A percentile compares a stretch with the other conserved stretches of the same genome.
Conservation (phyloP, 2,797 vertebrate genomes). For the Harpagifer antarcticus region DNA sequence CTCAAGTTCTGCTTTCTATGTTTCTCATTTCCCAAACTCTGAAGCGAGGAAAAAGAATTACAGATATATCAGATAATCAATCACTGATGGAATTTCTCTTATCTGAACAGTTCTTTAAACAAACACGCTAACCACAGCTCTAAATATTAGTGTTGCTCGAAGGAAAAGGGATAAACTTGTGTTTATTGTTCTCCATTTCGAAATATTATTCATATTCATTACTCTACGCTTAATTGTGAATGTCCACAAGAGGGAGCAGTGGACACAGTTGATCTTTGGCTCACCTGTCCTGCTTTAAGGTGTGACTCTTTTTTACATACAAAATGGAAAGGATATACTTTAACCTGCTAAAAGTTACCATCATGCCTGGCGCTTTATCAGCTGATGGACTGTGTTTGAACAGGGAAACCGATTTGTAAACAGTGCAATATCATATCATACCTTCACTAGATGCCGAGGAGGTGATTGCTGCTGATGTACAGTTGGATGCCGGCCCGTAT, state of each 20-base stretch:
- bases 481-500: constrained; percentile 40
- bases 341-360: background rate
- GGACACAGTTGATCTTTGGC: constrained; percentile 51
- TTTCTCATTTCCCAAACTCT: constrained; percentile 48
- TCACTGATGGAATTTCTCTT: constrained; percentile 43
- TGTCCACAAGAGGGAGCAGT: constrained; percentile 72
- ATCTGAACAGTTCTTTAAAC: constrained; percentile 29
- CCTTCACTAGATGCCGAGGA: constrained; percentile 17
- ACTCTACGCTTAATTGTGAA: background rate
- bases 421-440: constrained; percentile 19
- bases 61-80: constrained; percentile 46
- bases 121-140: constrained; percentile 32
- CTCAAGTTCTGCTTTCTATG: constrained; percentile 43
- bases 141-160: constrained; percentile 25
- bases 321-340: constrained; percentile 3
- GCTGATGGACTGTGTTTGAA: background rate
- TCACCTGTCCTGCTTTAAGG: constrained; percentile 18
- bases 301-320: background rate
- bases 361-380: background rate
- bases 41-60: constrained; percentile 37
- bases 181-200: background rate
- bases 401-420: constrained; percentile 14
- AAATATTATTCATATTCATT: background rate
- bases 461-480: constrained; percentile 27
- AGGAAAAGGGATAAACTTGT: constrained; percentile 13